Evolutionary conservation across 2,113 vertebrate genomes (phyloP), one percentile per base, ranked within the genome.

Genomic region (Monarcha castaneiventris): DNA sequence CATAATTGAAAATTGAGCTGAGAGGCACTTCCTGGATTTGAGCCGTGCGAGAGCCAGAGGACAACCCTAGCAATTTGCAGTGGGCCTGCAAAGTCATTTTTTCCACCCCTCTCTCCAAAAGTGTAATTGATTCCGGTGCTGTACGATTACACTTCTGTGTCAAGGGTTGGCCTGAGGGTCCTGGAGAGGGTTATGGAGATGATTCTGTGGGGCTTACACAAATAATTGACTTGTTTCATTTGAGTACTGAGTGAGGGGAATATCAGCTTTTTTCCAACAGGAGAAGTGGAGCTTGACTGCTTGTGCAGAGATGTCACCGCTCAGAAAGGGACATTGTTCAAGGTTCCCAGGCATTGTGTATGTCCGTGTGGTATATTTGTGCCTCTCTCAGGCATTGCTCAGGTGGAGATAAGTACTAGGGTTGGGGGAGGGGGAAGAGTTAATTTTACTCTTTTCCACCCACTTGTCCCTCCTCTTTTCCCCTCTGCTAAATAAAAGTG

Each of bases 1-100:
- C 90, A 93, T 89, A 93, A 96, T 86, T 95, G 97, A 97, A 97
- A 97, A 93, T 56, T 92, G 96, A 97, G 96, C 87, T 48, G 82
- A 88, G 89, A 87, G 93, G 94, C 74, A 83, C 72, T 96, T 97
- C 96, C 96, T 92, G 75, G 66, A 69, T 84, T 44, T 3, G 44
- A 90, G 93, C 77, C 16, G 73, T 37, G 37, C 2, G 41, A 94
- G 93, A 92, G 94, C 92, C 90, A 77, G 77, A 85, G 93, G 92
- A 95, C 63, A 52, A 86, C 90, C 89, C 59, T 4, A 30, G 81
- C 81, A 92, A 89, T 93, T 87, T 89, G 80, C 1, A 1, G 48
- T 39, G 92, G 93, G 79, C 56, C 85, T 49, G 54, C 88, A 84
- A 88, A 95, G 88, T 64, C 37, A 14, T 69, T 93, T 91, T 58